A percentile compares a stretch with the other conserved stretches of the same genome.
Conservation (phyloP, 1,140 invertebrate species). For the Apis florea region DNA sequence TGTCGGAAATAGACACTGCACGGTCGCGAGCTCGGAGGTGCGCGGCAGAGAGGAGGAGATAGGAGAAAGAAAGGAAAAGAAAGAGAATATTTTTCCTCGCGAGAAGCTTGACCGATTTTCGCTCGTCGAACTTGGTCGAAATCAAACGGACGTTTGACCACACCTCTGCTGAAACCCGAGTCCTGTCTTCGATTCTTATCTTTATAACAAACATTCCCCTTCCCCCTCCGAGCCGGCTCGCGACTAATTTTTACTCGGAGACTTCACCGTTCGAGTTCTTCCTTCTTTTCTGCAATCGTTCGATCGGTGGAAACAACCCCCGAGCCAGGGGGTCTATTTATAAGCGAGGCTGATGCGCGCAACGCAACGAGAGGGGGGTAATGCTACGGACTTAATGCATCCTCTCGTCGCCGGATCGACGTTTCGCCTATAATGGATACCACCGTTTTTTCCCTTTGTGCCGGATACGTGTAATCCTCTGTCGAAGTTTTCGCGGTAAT, state of each 20-base stretch:
- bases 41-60: no score
- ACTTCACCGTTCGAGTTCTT: no score
- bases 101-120: slow-evolving; percentile 2
- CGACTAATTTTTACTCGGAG: no score
- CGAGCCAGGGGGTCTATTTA: slow-evolving; percentile 18
- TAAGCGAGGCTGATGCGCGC: slow-evolving; percentile 22
- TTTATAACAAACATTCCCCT: no score
- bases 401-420: slow-evolving; percentile 43
- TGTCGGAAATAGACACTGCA: slow-evolving; percentile 38
- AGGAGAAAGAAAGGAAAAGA: slow-evolving; percentile 24
- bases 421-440: slow-evolving; percentile 57
- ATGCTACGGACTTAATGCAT: slow-evolving; percentile 45
- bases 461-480: slow-evolving; percentile 47
- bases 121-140: slow-evolving; percentile 54
- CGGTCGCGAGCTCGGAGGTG: not conserved
- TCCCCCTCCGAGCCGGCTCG: no score
- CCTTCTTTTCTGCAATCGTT: no score
- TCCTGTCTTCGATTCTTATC: no score
- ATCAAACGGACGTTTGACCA: no score
- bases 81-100: slow-evolving; percentile 6
- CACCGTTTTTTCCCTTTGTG: slow-evolving; percentile 44
- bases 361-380: slow-evolving; percentile 2
- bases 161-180: not conserved
- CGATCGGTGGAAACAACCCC: no score
- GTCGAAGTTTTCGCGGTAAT: slow-evolving; percentile 55